Conservation (phyloP, 2,888 invertebrate species). For the Subacronicta megacephala region DNA sequence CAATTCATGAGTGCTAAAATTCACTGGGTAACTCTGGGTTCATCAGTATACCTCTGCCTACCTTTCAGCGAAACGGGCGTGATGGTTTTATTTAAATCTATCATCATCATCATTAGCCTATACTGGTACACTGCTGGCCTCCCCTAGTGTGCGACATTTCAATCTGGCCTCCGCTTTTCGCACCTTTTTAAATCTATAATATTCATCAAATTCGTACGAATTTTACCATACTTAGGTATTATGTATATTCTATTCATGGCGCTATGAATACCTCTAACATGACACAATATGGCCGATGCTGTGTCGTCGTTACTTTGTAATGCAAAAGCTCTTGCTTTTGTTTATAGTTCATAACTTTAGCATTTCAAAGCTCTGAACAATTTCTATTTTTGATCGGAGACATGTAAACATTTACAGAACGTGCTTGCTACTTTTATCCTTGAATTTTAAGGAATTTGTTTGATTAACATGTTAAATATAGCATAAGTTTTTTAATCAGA, state of each 20-base stretch:
- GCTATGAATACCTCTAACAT: background rate
- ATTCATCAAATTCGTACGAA: no score
- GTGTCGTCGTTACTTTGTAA: conserved; percentile 1
- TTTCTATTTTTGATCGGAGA: conserved; percentile 41
- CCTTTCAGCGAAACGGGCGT: no score
- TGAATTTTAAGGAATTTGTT: conserved; percentile 33
- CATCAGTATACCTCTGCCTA: no score
- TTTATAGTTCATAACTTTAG: conserved; percentile 19
- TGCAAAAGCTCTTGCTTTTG: background rate
- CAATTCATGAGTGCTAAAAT: no score
- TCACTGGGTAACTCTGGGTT: no score
- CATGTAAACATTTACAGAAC: conserved; percentile 33
- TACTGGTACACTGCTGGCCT: no score
- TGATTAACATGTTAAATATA: conserved; percentile 24
- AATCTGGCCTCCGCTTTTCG: no score
- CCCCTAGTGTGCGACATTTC: no score
- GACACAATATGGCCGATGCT: background rate
- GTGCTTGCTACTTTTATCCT: conserved; percentile 21
- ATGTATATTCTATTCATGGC: background rate
- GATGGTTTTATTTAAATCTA: no score
- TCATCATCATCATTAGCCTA: no score
- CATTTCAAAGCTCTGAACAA: conserved; percentile 33
- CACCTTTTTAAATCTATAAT: no score
- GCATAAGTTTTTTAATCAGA: conserved; percentile 26
- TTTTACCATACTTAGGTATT: no score